Percentiles rank a stretch among this genome's conserved stretches.
Conservation (phyloP, 2,113 vertebrate genomes). For the Albula glossodonta region DNA sequence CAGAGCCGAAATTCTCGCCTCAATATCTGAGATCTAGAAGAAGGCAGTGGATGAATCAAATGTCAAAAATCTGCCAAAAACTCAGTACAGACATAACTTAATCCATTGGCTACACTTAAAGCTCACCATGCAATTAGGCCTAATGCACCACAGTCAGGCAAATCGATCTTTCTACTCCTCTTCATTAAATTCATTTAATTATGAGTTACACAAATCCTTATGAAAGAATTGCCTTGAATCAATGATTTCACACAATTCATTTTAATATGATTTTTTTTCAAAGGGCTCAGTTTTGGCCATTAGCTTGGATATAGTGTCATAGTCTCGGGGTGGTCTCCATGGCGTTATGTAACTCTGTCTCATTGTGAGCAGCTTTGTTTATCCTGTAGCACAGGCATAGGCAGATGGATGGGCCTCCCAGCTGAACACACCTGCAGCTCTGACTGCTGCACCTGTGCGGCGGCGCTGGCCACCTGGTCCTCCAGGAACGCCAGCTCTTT, state of each 20-base stretch:
- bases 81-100: not conserved
- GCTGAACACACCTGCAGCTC: constrained; percentile 82
- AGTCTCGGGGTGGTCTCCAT: too few relatives aligned
- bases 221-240: not conserved
- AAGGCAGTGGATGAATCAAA: constrained; percentile 24
- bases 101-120: not conserved
- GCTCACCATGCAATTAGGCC: not conserved
- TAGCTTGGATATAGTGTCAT: too few relatives aligned
- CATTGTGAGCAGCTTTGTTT: too few relatives aligned
- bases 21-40: constrained; percentile 91
- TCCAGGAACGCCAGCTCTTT: constrained; percentile 86
- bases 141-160: not conserved
- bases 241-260: not conserved
- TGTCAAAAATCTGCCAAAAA: not conserved
- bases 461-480: constrained; percentile 91
- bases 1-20: constrained; percentile 93
- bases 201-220: not conserved
- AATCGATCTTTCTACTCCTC: not conserved
- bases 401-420: not conserved
- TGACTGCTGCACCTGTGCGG: constrained; percentile 91
- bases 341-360: too few relatives aligned
- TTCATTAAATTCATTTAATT: too few relatives aligned
- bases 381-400: too few relatives aligned
- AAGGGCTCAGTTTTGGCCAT: too few relatives aligned
- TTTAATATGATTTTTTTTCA: not conserved